Percentiles rank a stretch among this genome's conserved stretches.
phyloP scores from a whole-genome alignment of 1,140 invertebrate species.

The Sminthurides bifidus region DNA sequence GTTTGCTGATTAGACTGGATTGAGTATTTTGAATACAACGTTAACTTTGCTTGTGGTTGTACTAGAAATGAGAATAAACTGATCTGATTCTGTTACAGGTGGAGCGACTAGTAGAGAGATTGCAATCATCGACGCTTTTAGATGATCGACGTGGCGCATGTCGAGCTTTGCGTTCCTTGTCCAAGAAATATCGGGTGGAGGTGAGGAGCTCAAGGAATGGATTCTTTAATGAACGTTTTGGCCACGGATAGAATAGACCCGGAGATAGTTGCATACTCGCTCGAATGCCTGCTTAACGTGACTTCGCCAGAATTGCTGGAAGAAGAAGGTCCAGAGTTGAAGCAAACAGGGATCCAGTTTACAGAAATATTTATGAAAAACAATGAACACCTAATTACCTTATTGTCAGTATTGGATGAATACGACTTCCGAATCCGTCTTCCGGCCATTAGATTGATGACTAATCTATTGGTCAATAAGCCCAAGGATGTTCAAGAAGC shows the following conservation, averaged over 20 bases:
- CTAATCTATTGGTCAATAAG: slow-evolving; percentile 62
- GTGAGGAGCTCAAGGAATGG: slow-evolving; percentile 93
- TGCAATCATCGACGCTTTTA: slow-evolving; percentile 79
- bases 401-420: slow-evolving; percentile 84
- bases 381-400: slow-evolving; percentile 66
- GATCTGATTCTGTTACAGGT: slow-evolving; percentile 49
- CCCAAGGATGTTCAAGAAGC: slow-evolving; percentile 90
- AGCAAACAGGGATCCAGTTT: slow-evolving; percentile 75
- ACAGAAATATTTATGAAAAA: slow-evolving; percentile 97
- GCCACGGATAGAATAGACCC: slow-evolving; percentile 72
- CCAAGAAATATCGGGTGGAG: slow-evolving; percentile 82
- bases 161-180: slow-evolving; percentile 83
- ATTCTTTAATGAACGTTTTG: slow-evolving; percentile 60
- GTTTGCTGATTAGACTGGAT: no score
- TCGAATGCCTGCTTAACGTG: slow-evolving; percentile 85
- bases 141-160: slow-evolving; percentile 95
- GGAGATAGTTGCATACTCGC: slow-evolving; percentile 80
- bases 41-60: not conserved
- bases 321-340: slow-evolving; percentile 53
- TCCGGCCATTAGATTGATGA: slow-evolving; percentile 74
- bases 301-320: slow-evolving; percentile 71
- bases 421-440: slow-evolving; percentile 86
- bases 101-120: slow-evolving; percentile 79
- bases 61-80: not conserved
- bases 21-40: not conserved